Base-by-base conservation (phyloP, 2,888 invertebrate genomes). In the Polyploca ridens region DNA sequence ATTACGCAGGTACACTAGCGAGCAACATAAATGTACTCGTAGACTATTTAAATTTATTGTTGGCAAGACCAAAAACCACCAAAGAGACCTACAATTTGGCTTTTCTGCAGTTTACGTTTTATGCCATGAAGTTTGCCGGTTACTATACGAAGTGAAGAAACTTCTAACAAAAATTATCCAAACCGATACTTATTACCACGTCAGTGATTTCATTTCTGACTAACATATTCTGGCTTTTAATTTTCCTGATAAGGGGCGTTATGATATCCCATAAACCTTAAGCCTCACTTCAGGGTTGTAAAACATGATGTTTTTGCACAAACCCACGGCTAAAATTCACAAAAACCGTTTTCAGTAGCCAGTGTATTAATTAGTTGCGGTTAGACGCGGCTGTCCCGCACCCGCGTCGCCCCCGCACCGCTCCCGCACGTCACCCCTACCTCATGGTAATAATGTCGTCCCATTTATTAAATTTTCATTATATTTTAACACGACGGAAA, bases 391-490 rank as follows among this genome's bases (percentile, higher is more conserved):
- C 63, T 6, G 61, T 62, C 33, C 57, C 19, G 33, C 19, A 14
- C 60, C 44, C 54, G 13, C 35, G 19, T 54, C 60, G 38, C 35
- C 60, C n/a, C 60, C 38, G n/a, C 5, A 16, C 49, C 46, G 14
- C 46, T 46, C 14, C 49, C 19, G 19, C 49, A n/a, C 16, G 49
- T 49, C 16, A 35, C 3, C 35, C 46, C n/a, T 49, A 0, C 49
- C 5, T 49, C 14, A 49, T 33, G 33, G 60, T 72, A 74, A 73
- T 75, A 72, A 76, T 70, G 65, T 63, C 64, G 71, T 74, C 10
- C 54, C 54, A 54, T 54, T 78, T 77, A 78, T 79, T 70, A 77
- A 75, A 75, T 75, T 76, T 75, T 75, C 71, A 74, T 73, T 68
- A 69, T 49, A 44, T 67, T 70, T 65, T 69, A 46, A 63, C 61